These are phyloP conservation scores for Sebastolobus altivelis DNA, from an alignment of 2,797 vertebrate genomes.

Conservation along the genomic window DNA sequence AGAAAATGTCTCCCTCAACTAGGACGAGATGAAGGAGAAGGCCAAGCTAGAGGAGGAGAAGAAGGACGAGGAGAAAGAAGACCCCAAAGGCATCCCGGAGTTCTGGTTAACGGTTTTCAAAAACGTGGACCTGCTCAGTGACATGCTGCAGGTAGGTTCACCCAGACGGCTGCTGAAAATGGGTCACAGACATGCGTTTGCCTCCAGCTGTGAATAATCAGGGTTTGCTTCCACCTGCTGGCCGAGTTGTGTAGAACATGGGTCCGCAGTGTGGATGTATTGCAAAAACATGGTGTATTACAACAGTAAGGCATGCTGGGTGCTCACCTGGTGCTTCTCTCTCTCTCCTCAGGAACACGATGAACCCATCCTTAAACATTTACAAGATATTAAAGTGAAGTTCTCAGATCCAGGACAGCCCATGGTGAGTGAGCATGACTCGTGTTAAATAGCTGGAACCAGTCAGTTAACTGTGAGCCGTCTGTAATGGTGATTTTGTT, in stretches of 20 bases:
- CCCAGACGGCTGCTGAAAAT: conserved; percentile 38
- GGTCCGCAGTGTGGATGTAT: neutral
- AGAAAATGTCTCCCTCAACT: conserved; percentile 38
- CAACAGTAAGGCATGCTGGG: neutral
- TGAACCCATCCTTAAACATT: conserved; percentile 97
- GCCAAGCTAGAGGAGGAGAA: conserved; percentile 98
- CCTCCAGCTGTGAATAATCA: neutral
- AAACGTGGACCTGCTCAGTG: conserved; percentile 98
- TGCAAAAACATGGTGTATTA: neutral
- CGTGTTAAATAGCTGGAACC: rapidly evolving
- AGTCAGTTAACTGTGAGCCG: rapidly evolving
- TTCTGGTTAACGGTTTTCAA: conserved; percentile 99
- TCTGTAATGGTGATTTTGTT: rapidly evolving
- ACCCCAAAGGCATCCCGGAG: conserved; percentile 98
- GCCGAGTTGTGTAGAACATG: neutral
- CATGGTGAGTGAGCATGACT: conserved; percentile 87
- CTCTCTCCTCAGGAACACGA: conserved; percentile 90
- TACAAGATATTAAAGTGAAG: conserved; percentile 99
- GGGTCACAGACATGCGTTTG: conserved; percentile 36
- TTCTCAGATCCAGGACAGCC: conserved; percentile 97
- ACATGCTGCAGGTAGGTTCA: conserved; percentile 95
- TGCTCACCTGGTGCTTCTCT: neutral
- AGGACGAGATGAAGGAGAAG: conserved; percentile 99
- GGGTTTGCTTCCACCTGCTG: conserved; percentile 76
- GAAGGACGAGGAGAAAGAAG: conserved; percentile 98